Conservation (phyloP, 1,140 invertebrate species). For the Oncopodura yosiiana region DNA sequence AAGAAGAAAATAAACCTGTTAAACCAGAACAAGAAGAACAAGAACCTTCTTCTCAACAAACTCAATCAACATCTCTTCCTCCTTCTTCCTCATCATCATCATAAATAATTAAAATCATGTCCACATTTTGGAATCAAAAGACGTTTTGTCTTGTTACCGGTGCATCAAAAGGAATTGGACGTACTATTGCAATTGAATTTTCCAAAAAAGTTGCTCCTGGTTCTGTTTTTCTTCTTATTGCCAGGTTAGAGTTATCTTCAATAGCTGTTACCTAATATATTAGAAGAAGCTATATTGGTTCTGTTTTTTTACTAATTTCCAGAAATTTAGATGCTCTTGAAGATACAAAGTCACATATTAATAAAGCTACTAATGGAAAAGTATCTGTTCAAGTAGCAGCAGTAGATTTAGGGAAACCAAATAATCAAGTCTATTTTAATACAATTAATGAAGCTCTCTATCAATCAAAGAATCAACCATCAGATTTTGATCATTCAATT, state of each 20-base stretch:
- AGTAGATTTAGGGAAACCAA: slow-evolving; percentile 40
- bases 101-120: slow-evolving; percentile 28
- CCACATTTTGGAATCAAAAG: slow-evolving; percentile 43
- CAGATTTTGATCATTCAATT: slow-evolving; percentile 55
- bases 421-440: slow-evolving; percentile 37
- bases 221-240: slow-evolving; percentile 64
- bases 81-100: neutral
- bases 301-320: slow-evolving; percentile 64
- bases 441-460: too few species aligned
- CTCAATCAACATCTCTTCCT: neutral
- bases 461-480: slow-evolving; percentile 36
- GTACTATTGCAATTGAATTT: slow-evolving; percentile 60
- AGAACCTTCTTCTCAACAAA: neutral
- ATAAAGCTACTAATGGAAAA: slow-evolving; percentile 35
- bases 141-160: slow-evolving; percentile 63
- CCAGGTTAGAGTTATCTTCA: slow-evolving; percentile 62
- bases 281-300: too few species aligned
- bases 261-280: too few species aligned
- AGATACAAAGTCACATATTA: slow-evolving; percentile 50
- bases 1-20: slow-evolving; percentile 27
- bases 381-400: slow-evolving; percentile 31
- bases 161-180: slow-evolving; percentile 78
- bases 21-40: neutral
- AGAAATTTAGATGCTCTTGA: slow-evolving; percentile 54
- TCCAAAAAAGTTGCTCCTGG: slow-evolving; percentile 49